Evolutionary conservation across 2,113 vertebrate species (phyloP), one percentile per base, ranked within the genome.

Genomic region (Epinephelus lanceolatus): DNA sequence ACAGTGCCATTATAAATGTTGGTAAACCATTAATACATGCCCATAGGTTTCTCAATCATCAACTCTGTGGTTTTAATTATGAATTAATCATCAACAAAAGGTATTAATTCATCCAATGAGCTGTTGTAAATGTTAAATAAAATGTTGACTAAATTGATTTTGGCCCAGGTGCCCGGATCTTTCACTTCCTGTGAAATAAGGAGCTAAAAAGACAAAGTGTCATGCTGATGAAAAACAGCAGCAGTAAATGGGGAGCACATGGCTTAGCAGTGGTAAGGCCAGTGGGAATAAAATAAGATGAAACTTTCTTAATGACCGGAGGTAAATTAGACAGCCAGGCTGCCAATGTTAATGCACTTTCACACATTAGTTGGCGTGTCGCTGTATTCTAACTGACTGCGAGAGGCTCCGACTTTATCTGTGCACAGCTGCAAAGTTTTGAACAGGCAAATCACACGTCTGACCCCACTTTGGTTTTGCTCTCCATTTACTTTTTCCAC

Each of bases 341-440:
- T 57, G 52, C 7, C 25, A 19, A 1, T 72, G 42, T 63, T 59
- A 66, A 66, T 60, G 37, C 47, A 51, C 59, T 61, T 79, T 79
- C 57, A 75, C 62, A 45, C 76, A 7, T 37, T 47, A 15, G 30
- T 42, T 10, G 47, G 30, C 8, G 42, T 47, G 76, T 25, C 5
- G 7, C 12, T 76, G 27, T 33, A 4, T 55, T 81, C 63, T n/a
- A 21, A 49, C 40, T 63, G 0, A 71, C 37, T 25, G 52, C 42
- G 53, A 68, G 37, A 49, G 18, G 19, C 6, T 81, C 25, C 6
- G 8, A 78, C 75, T 52, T 33, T 13, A 45, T 66, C 0, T 45
- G 51, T 14, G 30, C 17, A 33, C 47, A 45, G 27, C 55, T 51
- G 7, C 45, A 67, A 60, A 13, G 17, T 40, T 62, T 23, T 19